Percentiles rank a stretch among this genome's conserved stretches.
Evolutionary conservation across 2,113 vertebrate genomes (phyloP).

Genomic region (Andinoacara biseriatus): DNA sequence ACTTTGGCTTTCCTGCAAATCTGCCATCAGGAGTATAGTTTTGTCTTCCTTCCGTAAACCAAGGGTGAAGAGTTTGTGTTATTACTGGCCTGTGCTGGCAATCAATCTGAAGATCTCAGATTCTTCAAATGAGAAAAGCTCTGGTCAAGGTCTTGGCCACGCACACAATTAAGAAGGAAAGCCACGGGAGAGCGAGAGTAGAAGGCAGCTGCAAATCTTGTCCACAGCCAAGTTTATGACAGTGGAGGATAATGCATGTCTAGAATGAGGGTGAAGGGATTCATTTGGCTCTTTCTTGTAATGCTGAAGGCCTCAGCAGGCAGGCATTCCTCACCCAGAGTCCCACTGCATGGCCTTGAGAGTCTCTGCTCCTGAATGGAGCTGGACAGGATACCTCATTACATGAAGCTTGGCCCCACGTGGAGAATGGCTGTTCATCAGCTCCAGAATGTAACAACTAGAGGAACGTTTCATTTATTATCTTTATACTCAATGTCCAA

Average conservation of each 20-base stretch:
- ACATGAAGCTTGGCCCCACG: constrained; percentile 27
- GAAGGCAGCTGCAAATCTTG: constrained; percentile 70
- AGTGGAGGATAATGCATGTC: constrained; percentile 72
- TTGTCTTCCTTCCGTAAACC: constrained; percentile 44
- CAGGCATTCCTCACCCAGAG: constrained; percentile 30
- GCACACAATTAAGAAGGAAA: constrained; percentile 57
- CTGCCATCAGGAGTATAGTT: constrained; percentile 40
- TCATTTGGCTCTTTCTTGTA: constrained; percentile 70
- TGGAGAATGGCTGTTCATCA: constrained; percentile 33
- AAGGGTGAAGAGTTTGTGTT: constrained; percentile 50
- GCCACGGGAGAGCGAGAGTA: constrained; percentile 54
- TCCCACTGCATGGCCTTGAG: constrained; percentile 50
- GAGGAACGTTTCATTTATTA: background rate
- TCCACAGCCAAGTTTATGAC: constrained; percentile 78
- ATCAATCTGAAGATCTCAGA: constrained; percentile 58
- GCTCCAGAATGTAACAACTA: background rate
- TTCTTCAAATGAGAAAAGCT: constrained; percentile 52
- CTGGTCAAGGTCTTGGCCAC: constrained; percentile 68
- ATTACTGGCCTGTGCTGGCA: constrained; percentile 64
- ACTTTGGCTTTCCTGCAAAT: constrained; percentile 60
- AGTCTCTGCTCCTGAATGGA: constrained; percentile 57
- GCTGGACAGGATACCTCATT: constrained; percentile 54
- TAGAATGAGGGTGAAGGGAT: constrained; percentile 70
- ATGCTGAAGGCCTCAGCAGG: constrained; percentile 54
- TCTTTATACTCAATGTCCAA: background rate